Evolutionary conservation across 2,888 invertebrate genomes (phyloP).

Genomic region (Penaeus monodon): DNA sequence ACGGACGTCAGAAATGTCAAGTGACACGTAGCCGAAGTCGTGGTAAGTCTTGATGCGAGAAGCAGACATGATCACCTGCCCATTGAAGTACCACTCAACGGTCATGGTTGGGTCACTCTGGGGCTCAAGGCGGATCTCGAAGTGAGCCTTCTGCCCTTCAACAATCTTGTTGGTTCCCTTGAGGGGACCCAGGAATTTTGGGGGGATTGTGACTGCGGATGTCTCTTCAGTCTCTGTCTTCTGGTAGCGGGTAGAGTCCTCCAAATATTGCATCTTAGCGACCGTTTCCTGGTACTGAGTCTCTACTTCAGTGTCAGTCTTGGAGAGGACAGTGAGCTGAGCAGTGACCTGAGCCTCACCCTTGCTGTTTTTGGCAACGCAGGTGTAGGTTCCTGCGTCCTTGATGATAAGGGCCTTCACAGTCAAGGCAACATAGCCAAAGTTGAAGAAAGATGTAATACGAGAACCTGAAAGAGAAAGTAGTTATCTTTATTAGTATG

Average conservation of each 20-base stretch:
- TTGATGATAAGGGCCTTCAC: constrained; percentile 90
- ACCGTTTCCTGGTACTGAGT: constrained; percentile 92
- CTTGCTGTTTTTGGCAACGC: constrained; percentile 86
- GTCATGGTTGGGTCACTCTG: constrained; percentile 91
- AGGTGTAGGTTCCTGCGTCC: constrained; percentile 91
- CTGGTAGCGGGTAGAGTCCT: constrained; percentile 74
- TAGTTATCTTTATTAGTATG: constrained; percentile 8
- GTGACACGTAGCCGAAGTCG: constrained; percentile 96
- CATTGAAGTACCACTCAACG: constrained; percentile 96
- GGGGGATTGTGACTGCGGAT: constrained; percentile 69
- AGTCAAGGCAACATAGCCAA: constrained; percentile 93
- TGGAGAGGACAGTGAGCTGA: constrained; percentile 85
- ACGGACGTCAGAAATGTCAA: constrained; percentile 92
- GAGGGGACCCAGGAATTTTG: constrained; percentile 87
- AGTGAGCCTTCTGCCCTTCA: constrained; percentile 93
- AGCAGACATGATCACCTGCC: constrained; percentile 87
- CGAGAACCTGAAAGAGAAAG: constrained; percentile 76
- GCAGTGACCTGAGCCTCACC: constrained; percentile 89
- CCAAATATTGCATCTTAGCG: constrained; percentile 90
- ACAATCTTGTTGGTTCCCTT: constrained; percentile 94
- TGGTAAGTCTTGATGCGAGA: constrained; percentile 94
- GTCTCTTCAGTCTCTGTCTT: constrained; percentile 61
- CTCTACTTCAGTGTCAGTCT: constrained; percentile 84
- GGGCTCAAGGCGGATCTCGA: constrained; percentile 94
- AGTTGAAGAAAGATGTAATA: constrained; percentile 93